Evolutionary conservation across 2,797 vertebrate species (phyloP), one percentile per base, ranked within the genome.

Genomic region (Peromyscus nudipes): DNA sequence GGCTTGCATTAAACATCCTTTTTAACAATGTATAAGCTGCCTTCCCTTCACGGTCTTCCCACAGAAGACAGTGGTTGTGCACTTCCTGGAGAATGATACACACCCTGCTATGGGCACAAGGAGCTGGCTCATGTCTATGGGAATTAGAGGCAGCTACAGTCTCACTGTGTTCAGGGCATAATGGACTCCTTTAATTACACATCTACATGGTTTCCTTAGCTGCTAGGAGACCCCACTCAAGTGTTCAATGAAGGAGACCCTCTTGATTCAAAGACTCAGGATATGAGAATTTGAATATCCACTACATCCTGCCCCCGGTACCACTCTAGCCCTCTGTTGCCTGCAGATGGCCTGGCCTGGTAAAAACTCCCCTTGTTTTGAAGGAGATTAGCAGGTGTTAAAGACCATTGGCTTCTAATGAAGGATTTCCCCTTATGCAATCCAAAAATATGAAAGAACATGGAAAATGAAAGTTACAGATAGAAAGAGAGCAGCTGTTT

Each of bases 211-310:
- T 76, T 97, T 96, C 92, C 94, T 97, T 97, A 97, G 96, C 97
- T 98, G 94, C 97, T 97, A 97, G 94, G 97, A 97, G 97, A 97
- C 96, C 96, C 94, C 96, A 94, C 98, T 98, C 92, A 97, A 98
- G 96, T 97, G 97, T 52, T 96, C 96, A 97, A 93, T 97, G 96
- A 92, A 97, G 97, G 97, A 96, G 96, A 98, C 95, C 96, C 97
- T 96, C 97, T 97, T 98, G 97, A 97, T 98, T 97, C 96, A 97
- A 96, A 97, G 97, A 97, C 25, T 96, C 97, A 97, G 97, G 97
- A 97, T 98, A 97, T 95, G 91, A 29, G 10, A 31, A 95, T 97
- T 96, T 96, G 97, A 97, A 96, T 97, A 76, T 81, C 67, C 89
- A 93, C 91, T 97, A 89, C 86, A 97, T 97, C 98, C 97, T 98